Base-by-base conservation (phyloP, 2,888 invertebrate genomes). In the Clostera curtula region DNA sequence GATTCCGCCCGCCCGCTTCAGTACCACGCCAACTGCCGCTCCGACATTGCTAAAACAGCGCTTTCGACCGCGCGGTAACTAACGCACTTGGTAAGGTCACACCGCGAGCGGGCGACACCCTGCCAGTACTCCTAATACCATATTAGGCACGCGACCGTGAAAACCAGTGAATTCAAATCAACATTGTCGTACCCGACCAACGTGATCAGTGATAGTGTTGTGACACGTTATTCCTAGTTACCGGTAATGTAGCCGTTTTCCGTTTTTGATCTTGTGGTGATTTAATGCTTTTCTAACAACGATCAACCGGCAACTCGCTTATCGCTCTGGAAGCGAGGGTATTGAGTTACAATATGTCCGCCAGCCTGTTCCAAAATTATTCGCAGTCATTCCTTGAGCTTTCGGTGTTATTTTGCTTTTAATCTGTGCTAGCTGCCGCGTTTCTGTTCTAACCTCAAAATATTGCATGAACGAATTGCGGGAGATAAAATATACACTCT, bases 1-100 rank as follows among this genome's bases (percentile, higher is more conserved):
- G 80, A 77, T 54, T 50, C 64, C 71, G 68, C 69, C 75, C 80
- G 80, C 79, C 79, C 80, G 75, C 73, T 73, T 77, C 82, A 83
- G 82, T 83, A 71, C 72, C 70, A 47, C 72, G 71, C 68, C 64
- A 70, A 67, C 82, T 71, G 77, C 75, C 80, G 79, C 70, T 56
- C 60, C 67, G 74, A 65, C 69, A 67, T 69, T 75, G 65, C 72
- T 68, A 65, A 69, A 58, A 50, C 71, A 61, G 63, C 68, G 67
- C 67, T 63, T 52, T 59, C 63, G 67, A 66, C 52, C 69, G 72
- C 74, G 76, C 76, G 71, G 65, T 63, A 63, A 62, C 72, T 56
- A 60, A 66, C 65, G 59, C 67, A 63, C 64, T 67, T 59, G 61
- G 66, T 67, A 64, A 71, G 67, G 68, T 64, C 67, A 60, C 59